Base-by-base conservation (phyloP, 2,113 vertebrate species). In the Rhynchomys soricoides region DNA sequence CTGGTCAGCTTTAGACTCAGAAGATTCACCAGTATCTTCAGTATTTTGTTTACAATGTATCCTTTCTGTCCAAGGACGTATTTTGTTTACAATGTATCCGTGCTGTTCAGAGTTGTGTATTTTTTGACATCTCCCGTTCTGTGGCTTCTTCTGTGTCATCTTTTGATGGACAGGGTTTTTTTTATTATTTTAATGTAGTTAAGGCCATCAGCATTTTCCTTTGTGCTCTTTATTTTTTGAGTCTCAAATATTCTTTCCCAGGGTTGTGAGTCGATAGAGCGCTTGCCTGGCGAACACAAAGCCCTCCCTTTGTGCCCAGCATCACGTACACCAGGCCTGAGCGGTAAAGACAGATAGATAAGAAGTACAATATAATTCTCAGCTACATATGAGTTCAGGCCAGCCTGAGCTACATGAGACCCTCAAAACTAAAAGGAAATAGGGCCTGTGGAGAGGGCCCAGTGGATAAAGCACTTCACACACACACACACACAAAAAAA, bases 151-250 rank as follows among this genome's bases (percentile, higher is more conserved):
- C 17, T 89, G 5, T 22, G 43, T n/a, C 3, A 6, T 48, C 59
- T 73, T 88, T 79, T 59, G 64, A 89, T 73, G n/a, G 66, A 83
- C 4, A 37, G 13, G 55, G 90, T 93, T 87, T 73, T 62, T 66
- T 91, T 93, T 85, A 66, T 62, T 22, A 85, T 83, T 70, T 77
- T 77, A 73, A 71, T 9, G 59, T 15, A n/a, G 3, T 73, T 43
- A 62, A 64, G 43, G 10, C 34, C 37, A 77, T 45, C 59, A 40
- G 3, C 40, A 52, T 93, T 91, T 90, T 87, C 57, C 55, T 90
- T 78, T 70, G 34, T 62, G 74, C 12, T 43, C 31, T 93, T n/a
- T 74, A 26, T 24, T 81, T 81, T 87, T 50, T 68, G 13, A 37
- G 48, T 79, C 85, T 79, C 57, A 66, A 22, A 21, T 66, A 22